Percentiles rank a stretch among this genome's conserved stretches.
Evolutionary conservation across 2,113 vertebrate genomes (phyloP).

Genomic region (Colaptes auratus): DNA sequence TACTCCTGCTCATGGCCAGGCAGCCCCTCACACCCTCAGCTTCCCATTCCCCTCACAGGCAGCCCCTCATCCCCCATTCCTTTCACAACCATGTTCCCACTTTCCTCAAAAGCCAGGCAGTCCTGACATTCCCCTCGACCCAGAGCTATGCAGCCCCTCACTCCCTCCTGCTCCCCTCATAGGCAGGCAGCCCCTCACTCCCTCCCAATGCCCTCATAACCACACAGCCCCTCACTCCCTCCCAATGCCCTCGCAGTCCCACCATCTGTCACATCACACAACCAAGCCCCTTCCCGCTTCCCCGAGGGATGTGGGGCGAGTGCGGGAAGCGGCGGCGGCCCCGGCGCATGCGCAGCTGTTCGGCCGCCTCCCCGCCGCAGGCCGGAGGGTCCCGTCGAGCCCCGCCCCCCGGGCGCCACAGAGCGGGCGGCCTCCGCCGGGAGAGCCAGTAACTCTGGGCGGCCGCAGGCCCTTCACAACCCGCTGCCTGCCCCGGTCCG

Average conservation of each 20-base stretch:
- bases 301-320: too few relatives aligned
- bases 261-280: too few relatives aligned
- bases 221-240: background rate
- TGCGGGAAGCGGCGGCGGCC: too few relatives aligned
- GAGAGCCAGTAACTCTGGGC: background rate
- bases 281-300: background rate
- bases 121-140: too few relatives aligned
- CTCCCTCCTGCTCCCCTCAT: fast-evolving
- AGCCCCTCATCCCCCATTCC: background rate
- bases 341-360: background rate
- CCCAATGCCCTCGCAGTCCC: background rate
- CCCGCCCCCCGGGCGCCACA: background rate
- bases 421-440: background rate
- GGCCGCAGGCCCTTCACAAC: background rate
- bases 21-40: too few relatives aligned
- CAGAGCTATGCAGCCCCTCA: too few relatives aligned
- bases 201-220: background rate
- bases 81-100: too few relatives aligned
- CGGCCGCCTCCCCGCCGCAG: background rate
- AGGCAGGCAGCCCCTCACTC: background rate
- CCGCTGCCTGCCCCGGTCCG: background rate
- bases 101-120: background rate
- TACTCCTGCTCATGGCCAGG: too few relatives aligned
- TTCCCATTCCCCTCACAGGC: too few relatives aligned
- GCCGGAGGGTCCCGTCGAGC: background rate